A percentile compares a stretch with the other conserved stretches of the same genome.
phyloP scores from a whole-genome alignment of 2,113 vertebrate genomes.

The Menidia beryllina region DNA sequence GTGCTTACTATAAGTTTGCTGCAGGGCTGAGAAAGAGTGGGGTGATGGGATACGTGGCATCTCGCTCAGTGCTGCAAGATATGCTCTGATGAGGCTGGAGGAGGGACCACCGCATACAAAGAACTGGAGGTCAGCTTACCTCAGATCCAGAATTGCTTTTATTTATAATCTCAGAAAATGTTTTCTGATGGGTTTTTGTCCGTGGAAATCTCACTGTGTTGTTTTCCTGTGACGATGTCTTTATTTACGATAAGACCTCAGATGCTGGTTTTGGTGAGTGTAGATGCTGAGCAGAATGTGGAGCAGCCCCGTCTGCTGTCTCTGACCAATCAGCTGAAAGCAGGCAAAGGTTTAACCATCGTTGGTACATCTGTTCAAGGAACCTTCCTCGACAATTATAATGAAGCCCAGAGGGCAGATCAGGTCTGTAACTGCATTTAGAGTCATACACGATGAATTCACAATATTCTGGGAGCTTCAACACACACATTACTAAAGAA shows the following conservation, averaged over 20 bases:
- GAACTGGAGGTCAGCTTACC: slow-evolving; percentile 91
- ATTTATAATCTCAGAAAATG: not conserved
- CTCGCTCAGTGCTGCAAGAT: slow-evolving; percentile 95
- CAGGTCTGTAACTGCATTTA: slow-evolving; percentile 81
- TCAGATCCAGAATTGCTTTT: not conserved
- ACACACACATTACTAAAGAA: not conserved
- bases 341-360: slow-evolving; percentile 97
- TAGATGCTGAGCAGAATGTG: slow-evolving; percentile 94
- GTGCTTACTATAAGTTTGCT: not conserved
- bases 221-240: not conserved
- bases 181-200: not conserved
- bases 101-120: slow-evolving; percentile 97
- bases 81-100: slow-evolving; percentile 92
- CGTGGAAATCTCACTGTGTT: not conserved
- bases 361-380: slow-evolving; percentile 94
- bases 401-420: slow-evolving; percentile 90
- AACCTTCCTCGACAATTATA: slow-evolving; percentile 91
- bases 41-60: slow-evolving; percentile 96
- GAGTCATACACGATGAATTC: not conserved
- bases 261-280: slow-evolving; percentile 91
- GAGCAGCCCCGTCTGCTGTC: slow-evolving; percentile 96
- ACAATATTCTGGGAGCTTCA: not conserved
- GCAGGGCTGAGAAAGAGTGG: slow-evolving; percentile 98
- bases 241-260: slow-evolving; percentile 85
- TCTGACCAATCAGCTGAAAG: slow-evolving; percentile 95